Evolutionary conservation across 2,113 vertebrate species (phyloP), one percentile per base, ranked within the genome.

Genomic region (Sorex araneus): DNA sequence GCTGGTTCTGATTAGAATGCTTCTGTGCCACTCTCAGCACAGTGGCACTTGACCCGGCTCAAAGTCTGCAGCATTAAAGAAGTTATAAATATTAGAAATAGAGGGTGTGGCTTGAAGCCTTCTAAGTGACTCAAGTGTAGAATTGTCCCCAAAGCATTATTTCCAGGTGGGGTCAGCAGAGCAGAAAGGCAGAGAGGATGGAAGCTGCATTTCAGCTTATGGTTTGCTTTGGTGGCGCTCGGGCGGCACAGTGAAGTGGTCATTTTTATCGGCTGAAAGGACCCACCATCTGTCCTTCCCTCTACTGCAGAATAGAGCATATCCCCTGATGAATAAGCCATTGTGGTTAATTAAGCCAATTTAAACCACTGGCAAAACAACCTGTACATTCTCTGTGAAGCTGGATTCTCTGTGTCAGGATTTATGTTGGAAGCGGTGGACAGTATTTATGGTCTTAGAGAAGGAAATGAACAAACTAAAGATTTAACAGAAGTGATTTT

Each of bases 181-280:
- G 25, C 28, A 27, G 64, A 91, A n/a, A 5, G 32, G 6, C 36
- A 57, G 47, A 23, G 63, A 87, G 57, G 47, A 27, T 18, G 12
- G 10, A 82, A 60, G 34, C 25, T 13, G 2, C 5, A 40, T 11
- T n/a, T n/a, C 75, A 92, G 50, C 76, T 70, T 87, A 63, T 75
- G 96, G 91, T 93, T 91, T 94, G 69, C 45, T 91, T 0, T 32
- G 8, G 19, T 80, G 88, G 77, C 50, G 64, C 88, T 94, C 71
- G 71, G 27, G 69, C 63, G 77, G 90, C 57, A 13, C 8, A 25
- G 60, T 8, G 74, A 84, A 90, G 45, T 81, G 93, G 92, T 21
- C 47, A 25, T 88, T 93, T 97, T 97, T 86, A 67, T 71, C 88
- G 92, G 86, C 85, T 93, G 81, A 94, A 90, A 74, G 69, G 84